A percentile compares a stretch with the other conserved stretches of the same genome.
Evolutionary conservation across 2,113 vertebrate species (phyloP).

Genomic region (Xenus cinereus): DNA sequence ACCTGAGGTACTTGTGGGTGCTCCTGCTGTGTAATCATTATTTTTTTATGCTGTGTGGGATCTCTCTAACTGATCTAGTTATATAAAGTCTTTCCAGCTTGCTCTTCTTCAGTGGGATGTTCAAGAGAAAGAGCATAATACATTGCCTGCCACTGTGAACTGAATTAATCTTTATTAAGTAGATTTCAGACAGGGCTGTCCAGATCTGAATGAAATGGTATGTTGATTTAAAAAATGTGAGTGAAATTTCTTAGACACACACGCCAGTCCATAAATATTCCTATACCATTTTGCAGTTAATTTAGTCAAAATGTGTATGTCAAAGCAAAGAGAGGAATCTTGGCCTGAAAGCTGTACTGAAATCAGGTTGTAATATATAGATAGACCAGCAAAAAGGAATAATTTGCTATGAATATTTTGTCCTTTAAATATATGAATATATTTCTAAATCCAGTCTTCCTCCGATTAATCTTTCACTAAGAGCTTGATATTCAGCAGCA

Average conservation of each 20-base stretch:
- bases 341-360: not conserved
- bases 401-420: not conserved
- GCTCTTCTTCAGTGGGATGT: not conserved
- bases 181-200: not conserved
- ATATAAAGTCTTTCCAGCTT: not conserved
- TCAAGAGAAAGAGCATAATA: not conserved
- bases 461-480: not conserved
- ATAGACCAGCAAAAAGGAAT: not conserved
- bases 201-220: not conserved
- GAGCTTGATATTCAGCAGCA: not conserved
- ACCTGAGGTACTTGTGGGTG: not conserved
- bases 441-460: not conserved
- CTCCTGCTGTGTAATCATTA: not conserved
- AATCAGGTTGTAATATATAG: not conserved
- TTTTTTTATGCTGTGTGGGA: not conserved
- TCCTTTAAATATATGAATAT: not conserved
- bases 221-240: not conserved
- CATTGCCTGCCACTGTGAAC: not conserved
- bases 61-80: not conserved
- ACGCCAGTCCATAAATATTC: not conserved
- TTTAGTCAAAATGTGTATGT: not conserved
- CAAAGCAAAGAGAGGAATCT: not conserved
- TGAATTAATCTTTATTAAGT: not conserved
- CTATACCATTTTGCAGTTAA: not conserved
- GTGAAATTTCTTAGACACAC: not conserved